Conservation (phyloP, 92 coral and sea anemone species). For the Siderastrea siderea region DNA sequence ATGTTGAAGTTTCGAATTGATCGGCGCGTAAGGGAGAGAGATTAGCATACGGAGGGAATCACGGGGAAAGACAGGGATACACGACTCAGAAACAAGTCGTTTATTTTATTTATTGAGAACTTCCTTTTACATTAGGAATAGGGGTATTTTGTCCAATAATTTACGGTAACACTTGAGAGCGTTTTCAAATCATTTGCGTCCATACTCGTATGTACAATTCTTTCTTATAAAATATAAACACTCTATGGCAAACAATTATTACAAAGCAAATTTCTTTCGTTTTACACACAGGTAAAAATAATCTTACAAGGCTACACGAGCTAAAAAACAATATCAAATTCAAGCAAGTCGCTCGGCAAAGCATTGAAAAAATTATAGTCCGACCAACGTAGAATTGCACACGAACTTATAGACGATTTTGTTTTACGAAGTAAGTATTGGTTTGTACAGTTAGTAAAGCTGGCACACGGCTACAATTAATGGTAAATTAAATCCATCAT, state of each 20-base stretch:
- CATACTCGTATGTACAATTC: constrained; percentile 75
- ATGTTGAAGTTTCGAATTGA: no score
- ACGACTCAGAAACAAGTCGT: neutral
- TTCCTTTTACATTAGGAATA: constrained; percentile 28
- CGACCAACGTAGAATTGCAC: neutral
- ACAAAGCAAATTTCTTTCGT: constrained; percentile 19
- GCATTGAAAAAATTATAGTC: neutral
- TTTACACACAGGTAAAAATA: constrained; percentile 28
- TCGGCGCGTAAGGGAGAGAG: no score
- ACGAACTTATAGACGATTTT: neutral
- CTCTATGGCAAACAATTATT: constrained; percentile 39
- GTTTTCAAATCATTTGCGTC: constrained; percentile 64
- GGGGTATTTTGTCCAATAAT: constrained; percentile 46
- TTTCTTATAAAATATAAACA: constrained; percentile 85
- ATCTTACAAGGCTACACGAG: neutral
- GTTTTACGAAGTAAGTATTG: neutral
- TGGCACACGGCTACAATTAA: neutral
- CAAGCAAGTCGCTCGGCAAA: neutral
- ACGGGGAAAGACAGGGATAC: no score
- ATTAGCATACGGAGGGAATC: no score
- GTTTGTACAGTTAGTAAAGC: neutral
- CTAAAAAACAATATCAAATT: constrained; percentile 2
- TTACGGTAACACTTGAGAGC: constrained; percentile 54
- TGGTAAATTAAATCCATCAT: no score
- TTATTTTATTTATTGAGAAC: constrained; percentile 8